phyloP scores from a whole-genome alignment of 2,888 invertebrate genomes.

The Empis stercorea region DNA sequence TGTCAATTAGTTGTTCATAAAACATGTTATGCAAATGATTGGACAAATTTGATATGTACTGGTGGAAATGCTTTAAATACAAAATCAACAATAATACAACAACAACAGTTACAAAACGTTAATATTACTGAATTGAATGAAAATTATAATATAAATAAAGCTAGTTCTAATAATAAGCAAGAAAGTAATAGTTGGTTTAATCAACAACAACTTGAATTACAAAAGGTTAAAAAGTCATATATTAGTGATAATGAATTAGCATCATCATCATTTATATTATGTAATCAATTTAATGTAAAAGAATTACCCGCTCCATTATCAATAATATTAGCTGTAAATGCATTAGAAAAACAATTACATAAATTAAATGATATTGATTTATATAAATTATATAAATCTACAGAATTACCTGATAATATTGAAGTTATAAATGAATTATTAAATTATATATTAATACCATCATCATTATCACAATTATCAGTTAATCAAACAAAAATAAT shows the following conservation, averaged over 20 bases:
- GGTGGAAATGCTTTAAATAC: slow-evolving; percentile 15
- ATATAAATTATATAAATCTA: slow-evolving; percentile 46
- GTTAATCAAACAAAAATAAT: neutral
- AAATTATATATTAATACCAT: neutral
- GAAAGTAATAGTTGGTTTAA: neutral
- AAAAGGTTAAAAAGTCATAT: neutral
- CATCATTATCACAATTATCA: neutral
- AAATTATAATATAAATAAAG: neutral
- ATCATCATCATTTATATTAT: slow-evolving; percentile 26
- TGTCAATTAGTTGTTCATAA: slow-evolving; percentile 59
- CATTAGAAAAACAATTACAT: slow-evolving; percentile 38
- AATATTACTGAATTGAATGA: neutral
- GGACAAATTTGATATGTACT: slow-evolving; percentile 36
- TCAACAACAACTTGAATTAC: neutral
- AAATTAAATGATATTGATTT: slow-evolving; percentile 41
- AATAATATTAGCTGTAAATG: slow-evolving; percentile 45
- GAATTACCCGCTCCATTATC: slow-evolving; percentile 46
- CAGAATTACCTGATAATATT: slow-evolving; percentile 43
- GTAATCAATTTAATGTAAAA: slow-evolving; percentile 45
- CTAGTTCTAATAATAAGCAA: neutral
- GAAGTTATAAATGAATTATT: slow-evolving; percentile 37
- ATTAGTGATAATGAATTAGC: no score
- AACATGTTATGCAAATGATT: slow-evolving; percentile 51
- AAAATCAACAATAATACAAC: slow-evolving; percentile 18
- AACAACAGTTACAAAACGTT: no score